Conservation (phyloP, 37 sponge, comb jelly and placozoan genomes). For the Hexactinellida sp. region DNA sequence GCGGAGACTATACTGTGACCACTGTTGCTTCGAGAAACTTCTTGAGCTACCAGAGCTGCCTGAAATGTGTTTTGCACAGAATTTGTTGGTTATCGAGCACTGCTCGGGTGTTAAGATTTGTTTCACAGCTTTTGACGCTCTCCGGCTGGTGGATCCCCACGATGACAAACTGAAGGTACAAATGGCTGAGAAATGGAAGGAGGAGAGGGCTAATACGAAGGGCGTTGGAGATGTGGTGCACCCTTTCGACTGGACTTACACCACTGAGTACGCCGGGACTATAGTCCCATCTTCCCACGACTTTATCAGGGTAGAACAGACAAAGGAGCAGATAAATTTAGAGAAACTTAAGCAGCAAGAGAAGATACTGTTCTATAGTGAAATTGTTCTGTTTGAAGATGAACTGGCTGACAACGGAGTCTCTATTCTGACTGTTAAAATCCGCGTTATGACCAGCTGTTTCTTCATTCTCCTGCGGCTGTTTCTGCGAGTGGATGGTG, state of each 20-base stretch:
- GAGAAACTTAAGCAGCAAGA: conserved; percentile 57
- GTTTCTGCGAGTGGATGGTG: conserved; percentile 83
- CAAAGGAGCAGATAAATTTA: conserved; percentile 54
- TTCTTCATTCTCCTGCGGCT: conserved; percentile 66
- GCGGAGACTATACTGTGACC: conserved; percentile 19
- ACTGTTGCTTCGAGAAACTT: conserved; percentile 12
- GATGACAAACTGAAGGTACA: conserved; percentile 58
- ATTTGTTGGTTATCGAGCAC: conserved; percentile 41
- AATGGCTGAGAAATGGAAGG: conserved; percentile 70
- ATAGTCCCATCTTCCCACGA: neutral
- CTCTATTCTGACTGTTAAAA: conserved; percentile 59
- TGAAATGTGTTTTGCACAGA: conserved; percentile 86
- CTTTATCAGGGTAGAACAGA: conserved; percentile 28
- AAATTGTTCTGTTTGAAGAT: conserved; percentile 77
- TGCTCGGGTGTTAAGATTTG: conserved; percentile 26
- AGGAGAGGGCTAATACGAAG: conserved; percentile 22
- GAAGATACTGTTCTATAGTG: conserved; percentile 65
- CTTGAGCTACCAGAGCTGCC: conserved; percentile 55
- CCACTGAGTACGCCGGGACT: conserved; percentile 62
- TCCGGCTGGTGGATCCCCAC: conserved; percentile 41
- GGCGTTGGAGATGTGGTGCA: conserved; percentile 29
- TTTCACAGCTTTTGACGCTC: conserved; percentile 74
- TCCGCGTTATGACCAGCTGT: conserved; percentile 81
- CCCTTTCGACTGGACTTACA: conserved; percentile 95
- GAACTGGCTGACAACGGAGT: conserved; percentile 88